Evolutionary conservation across 35 echinoderm and acorn worm genomes (phyloP).

Genomic region (Heliocidaris tuberculata): DNA sequence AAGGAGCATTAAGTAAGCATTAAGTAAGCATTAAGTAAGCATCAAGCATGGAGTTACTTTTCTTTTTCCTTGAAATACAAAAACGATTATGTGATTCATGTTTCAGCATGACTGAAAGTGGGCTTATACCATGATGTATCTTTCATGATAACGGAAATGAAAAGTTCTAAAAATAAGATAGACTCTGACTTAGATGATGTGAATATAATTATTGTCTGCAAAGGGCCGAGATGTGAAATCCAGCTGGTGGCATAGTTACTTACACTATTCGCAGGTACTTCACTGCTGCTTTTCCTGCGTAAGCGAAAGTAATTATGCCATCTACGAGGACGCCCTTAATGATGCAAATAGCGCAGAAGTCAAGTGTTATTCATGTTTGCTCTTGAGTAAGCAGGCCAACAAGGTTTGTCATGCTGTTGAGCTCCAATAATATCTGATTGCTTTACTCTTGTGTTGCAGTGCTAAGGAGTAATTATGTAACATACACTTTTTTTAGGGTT

Average conservation of each 20-base stretch:
- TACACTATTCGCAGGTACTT: neutral
- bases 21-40: too few species aligned
- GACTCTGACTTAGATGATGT: neutral
- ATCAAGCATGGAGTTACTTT: too few species aligned
- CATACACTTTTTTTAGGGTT: neutral
- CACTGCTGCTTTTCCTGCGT: neutral
- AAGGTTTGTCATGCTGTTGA: neutral
- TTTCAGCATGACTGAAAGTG: neutral
- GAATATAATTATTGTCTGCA: neutral
- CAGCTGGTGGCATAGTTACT: neutral
- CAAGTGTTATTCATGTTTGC: neutral
- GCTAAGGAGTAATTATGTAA: neutral
- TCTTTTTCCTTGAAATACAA: neutral
- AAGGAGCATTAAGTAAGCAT: too few species aligned
- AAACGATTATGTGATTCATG: neutral
- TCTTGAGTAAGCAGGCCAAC: neutral
- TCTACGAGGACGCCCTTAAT: neutral
- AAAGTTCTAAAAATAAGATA: neutral
- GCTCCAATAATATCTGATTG: neutral
- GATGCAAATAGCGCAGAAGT: neutral
- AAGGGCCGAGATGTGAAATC: neutral
- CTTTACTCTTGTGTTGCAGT: neutral
- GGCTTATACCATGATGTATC: neutral
- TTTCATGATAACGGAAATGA: neutral
- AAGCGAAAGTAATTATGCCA: neutral